Percentiles rank a stretch among this genome's conserved stretches.
Conservation (phyloP, 1,140 invertebrate species). For the Meloidogyne floridensis region DNA sequence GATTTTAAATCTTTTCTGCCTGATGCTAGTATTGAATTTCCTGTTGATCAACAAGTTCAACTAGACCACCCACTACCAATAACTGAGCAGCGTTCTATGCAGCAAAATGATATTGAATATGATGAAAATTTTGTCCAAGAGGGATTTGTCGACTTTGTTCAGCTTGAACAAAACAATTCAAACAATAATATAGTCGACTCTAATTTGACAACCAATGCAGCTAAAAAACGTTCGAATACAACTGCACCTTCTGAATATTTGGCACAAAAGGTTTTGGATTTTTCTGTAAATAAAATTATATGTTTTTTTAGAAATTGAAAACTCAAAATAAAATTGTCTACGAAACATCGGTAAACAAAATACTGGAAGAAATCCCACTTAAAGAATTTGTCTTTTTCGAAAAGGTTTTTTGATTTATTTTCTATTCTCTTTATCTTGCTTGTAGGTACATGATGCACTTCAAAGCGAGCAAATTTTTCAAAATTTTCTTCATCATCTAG, state of each 20-base stretch:
- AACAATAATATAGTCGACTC: background rate
- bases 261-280: background rate
- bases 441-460: slow-evolving; percentile 37
- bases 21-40: slow-evolving; percentile 33
- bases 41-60: slow-evolving; percentile 1
- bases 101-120: background rate
- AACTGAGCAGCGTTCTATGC: background rate
- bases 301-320: background rate
- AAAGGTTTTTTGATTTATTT: slow-evolving; percentile 71
- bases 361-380: slow-evolving; percentile 84
- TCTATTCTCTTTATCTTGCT: background rate
- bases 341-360: slow-evolving; percentile 71
- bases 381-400: slow-evolving; percentile 95
- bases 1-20: slow-evolving; percentile 48
- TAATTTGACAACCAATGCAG: background rate
- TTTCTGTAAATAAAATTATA: background rate
- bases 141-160: background rate
- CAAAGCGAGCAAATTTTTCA: slow-evolving; percentile 68
- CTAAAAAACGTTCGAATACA: background rate
- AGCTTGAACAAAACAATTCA: background rate
- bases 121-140: background rate
- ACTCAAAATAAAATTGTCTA: background rate
- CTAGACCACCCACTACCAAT: background rate
- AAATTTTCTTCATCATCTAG: slow-evolving; percentile 88
- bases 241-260: background rate